phyloP scores from a whole-genome alignment of 1,140 invertebrate genomes.

The Drosophila lacertosa region DNA sequence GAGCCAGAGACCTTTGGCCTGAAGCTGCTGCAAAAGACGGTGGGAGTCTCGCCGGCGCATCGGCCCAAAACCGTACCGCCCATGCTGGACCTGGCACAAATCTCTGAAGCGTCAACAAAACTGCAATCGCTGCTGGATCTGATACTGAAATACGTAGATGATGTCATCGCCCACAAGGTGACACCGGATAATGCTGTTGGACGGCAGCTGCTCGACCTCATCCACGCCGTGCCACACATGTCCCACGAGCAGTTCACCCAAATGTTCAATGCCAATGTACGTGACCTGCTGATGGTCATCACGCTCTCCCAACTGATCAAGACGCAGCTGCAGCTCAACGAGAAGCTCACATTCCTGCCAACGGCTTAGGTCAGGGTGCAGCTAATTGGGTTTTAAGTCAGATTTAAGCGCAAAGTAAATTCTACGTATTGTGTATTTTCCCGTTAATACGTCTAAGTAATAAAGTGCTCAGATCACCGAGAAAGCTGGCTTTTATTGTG shows the following conservation, averaged over 20 bases:
- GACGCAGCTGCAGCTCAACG: slow-evolving; percentile 97
- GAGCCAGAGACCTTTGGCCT: slow-evolving; percentile 95
- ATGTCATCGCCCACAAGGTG: slow-evolving; percentile 90
- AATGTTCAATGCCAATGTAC: slow-evolving; percentile 98
- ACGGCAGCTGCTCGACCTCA: slow-evolving; percentile 93
- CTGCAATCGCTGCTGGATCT: slow-evolving; percentile 91
- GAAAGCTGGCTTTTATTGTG: slow-evolving; percentile 1
- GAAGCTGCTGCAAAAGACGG: slow-evolving; percentile 91
- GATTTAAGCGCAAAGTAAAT: slow-evolving; percentile 64
- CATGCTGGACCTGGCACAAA: slow-evolving; percentile 93
- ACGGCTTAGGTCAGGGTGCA: slow-evolving; percentile 53
- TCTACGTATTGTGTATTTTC: slow-evolving; percentile 55
- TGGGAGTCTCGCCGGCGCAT: slow-evolving; percentile 85
- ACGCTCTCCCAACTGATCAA: slow-evolving; percentile 98
- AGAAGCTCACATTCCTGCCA: slow-evolving; percentile 94
- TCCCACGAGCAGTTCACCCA: slow-evolving; percentile 94
- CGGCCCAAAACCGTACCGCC: slow-evolving; percentile 89
- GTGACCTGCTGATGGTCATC: slow-evolving; percentile 98
- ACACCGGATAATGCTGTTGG: slow-evolving; percentile 92
- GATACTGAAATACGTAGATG: slow-evolving; percentile 95
- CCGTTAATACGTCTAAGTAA: slow-evolving; percentile 48
- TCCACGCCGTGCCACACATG: slow-evolving; percentile 96
- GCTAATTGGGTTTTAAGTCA: slow-evolving; percentile 43
- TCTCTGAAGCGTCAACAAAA: slow-evolving; percentile 91
- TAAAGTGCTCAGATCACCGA: slow-evolving; percentile 53